phyloP scores from a whole-genome alignment of 2,113 vertebrate genomes.

The Menidia beryllina region DNA sequence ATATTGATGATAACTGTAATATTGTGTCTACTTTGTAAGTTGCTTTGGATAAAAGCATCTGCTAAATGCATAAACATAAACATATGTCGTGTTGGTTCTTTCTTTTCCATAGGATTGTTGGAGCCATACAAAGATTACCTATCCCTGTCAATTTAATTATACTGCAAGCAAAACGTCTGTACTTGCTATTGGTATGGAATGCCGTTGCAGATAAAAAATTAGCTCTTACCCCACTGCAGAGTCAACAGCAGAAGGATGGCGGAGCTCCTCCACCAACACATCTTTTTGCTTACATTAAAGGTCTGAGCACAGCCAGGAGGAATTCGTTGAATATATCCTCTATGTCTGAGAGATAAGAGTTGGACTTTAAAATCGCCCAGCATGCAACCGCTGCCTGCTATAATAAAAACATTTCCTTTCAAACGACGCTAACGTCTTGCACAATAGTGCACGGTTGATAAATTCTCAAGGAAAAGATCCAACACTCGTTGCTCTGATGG shows the following conservation, averaged over 20 bases:
- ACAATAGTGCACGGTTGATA: not conserved
- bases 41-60: too few relatives aligned
- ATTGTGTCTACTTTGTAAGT: too few relatives aligned
- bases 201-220: not conserved
- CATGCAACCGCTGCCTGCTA: constrained; percentile 29
- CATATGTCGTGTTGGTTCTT: too few relatives aligned
- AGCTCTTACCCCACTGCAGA: constrained; percentile 63
- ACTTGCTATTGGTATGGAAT: too few relatives aligned
- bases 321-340: constrained; percentile 30
- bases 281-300: constrained; percentile 35
- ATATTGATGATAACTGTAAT: too few relatives aligned
- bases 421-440: not conserved
- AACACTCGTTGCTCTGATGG: too few relatives aligned
- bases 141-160: not conserved
- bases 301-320: constrained; percentile 11
- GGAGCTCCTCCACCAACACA: constrained; percentile 12
- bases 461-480: not conserved
- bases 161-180: not conserved
- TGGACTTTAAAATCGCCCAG: constrained; percentile 79
- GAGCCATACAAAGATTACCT: not conserved
- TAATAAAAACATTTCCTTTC: constrained; percentile 53
- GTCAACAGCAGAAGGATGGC: constrained; percentile 51
- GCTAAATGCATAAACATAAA: too few relatives aligned
- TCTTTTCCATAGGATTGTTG: too few relatives aligned
- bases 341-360: constrained; percentile 61